These are phyloP conservation scores for Drosophila ogumai DNA, from an alignment of 1,140 invertebrate genomes.

Conservation along the genomic window DNA sequence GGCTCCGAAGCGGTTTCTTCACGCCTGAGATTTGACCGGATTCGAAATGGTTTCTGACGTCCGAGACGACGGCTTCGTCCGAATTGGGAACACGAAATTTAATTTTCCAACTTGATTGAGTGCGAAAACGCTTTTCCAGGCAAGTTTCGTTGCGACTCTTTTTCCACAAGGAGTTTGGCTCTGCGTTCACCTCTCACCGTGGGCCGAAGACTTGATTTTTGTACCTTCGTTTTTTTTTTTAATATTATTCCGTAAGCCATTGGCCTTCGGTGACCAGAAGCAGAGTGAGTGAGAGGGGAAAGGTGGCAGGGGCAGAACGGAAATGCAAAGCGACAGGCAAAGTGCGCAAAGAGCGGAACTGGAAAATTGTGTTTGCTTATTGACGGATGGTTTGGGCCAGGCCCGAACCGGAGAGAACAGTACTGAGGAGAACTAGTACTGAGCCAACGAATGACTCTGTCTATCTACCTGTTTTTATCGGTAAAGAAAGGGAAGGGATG, in stretches of 20 bases:
- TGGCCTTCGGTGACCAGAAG: conserved; percentile 69
- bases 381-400: conserved; percentile 47
- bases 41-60: conserved; percentile 32
- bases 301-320: conserved; percentile 33
- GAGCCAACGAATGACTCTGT: conserved; percentile 9
- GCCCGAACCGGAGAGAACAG: conserved; percentile 15
- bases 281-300: not conserved
- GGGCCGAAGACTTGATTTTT: conserved; percentile 47
- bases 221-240: conserved; percentile 2
- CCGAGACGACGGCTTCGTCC: conserved; percentile 3
- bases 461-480: conserved; percentile 35
- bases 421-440: conserved; percentile 4
- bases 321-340: conserved; percentile 53
- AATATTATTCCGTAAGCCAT: conserved; percentile 60
- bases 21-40: conserved; percentile 27
- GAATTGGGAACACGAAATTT: conserved; percentile 43
- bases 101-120: conserved; percentile 46
- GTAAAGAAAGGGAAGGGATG: not conserved
- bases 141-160: conserved; percentile 3
- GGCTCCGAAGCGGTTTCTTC: conserved; percentile 33
- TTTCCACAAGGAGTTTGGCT: conserved; percentile 22
- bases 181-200: conserved; percentile 22
- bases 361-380: conserved; percentile 45
- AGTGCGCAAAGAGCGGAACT: conserved; percentile 52
- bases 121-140: conserved; percentile 42